Conservation (phyloP, 2,888 invertebrate species). For the Tenthredo notha region DNA sequence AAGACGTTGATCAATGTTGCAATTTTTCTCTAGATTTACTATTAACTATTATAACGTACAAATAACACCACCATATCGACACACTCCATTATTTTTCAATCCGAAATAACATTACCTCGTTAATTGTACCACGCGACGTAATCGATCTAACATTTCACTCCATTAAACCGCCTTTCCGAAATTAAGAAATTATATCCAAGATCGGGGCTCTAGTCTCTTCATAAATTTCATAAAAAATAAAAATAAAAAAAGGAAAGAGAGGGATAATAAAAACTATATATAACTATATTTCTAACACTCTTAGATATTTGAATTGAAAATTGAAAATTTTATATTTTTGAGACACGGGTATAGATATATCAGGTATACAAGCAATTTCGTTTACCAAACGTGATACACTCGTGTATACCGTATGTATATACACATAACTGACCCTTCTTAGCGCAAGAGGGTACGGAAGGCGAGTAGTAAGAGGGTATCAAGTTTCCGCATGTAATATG, state of each 20-base stretch:
- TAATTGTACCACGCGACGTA: slow-evolving; percentile 16
- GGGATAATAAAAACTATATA: not conserved
- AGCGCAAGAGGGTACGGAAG: slow-evolving; percentile 38
- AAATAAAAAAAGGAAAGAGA: not conserved
- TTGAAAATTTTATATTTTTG: not conserved
- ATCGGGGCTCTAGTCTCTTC: not conserved
- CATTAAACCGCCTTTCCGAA: slow-evolving; percentile 7
- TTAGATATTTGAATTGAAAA: not conserved
- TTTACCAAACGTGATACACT: slow-evolving; percentile 27
- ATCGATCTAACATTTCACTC: not conserved
- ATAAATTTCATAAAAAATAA: not conserved
- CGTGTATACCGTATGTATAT: not conserved
- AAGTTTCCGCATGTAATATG: slow-evolving; percentile 64
- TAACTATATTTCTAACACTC: not conserved
- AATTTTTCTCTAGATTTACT: slow-evolving; percentile 10
- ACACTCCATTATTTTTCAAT: slow-evolving; percentile 48
- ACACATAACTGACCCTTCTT: slow-evolving; percentile 46
- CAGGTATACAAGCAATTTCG: slow-evolving; percentile 5
- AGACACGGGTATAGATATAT: not conserved
- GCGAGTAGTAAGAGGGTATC: slow-evolving; percentile 63
- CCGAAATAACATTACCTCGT: slow-evolving; percentile 34
- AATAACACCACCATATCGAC: not conserved
- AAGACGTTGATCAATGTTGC: slow-evolving; percentile 42
- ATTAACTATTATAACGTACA: not conserved
- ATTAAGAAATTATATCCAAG: slow-evolving; percentile 27